phyloP scores from a whole-genome alignment of 1,140 invertebrate species.

The Euura saliciscinereae region DNA sequence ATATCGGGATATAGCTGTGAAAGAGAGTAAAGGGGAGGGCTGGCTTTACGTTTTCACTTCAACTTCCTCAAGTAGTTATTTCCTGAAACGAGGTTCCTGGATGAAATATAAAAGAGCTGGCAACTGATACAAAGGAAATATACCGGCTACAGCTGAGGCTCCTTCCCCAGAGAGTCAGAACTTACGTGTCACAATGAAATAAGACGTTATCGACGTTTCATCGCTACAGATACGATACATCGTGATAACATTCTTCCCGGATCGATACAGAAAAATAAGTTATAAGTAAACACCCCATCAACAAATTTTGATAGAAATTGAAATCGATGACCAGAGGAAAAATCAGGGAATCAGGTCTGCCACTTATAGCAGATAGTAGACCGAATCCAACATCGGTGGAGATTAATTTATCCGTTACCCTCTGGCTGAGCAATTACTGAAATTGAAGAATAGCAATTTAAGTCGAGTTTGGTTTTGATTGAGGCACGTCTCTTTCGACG shows the following conservation, averaged over 20 bases:
- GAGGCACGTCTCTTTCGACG: slow-evolving; percentile 22
- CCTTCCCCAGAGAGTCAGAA: slow-evolving; percentile 8
- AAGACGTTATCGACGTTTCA: no score
- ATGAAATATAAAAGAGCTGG: slow-evolving; percentile 17
- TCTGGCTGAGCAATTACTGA: slow-evolving; percentile 1
- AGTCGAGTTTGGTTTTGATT: slow-evolving; percentile 35
- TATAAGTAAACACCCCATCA: no score
- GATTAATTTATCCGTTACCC: background rate
- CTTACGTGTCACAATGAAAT: background rate
- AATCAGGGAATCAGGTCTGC: no score
- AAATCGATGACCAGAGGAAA: no score
- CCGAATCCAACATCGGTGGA: background rate
- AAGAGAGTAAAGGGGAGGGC: background rate
- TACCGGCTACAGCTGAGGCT: no score
- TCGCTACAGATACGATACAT: no score
- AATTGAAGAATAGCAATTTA: slow-evolving; percentile 32
- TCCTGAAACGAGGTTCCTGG: slow-evolving; percentile 19
- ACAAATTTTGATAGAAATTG: no score
- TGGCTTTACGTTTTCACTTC: background rate
- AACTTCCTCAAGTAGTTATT: background rate
- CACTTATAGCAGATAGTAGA: no score
- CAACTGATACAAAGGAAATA: no score
- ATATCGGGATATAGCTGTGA: background rate
- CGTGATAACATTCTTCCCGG: no score
- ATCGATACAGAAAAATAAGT: no score